These are phyloP conservation scores for Hydrozoanthus gracilis DNA, from an alignment of 92 coral and sea anemone species.

Conservation along the genomic window DNA sequence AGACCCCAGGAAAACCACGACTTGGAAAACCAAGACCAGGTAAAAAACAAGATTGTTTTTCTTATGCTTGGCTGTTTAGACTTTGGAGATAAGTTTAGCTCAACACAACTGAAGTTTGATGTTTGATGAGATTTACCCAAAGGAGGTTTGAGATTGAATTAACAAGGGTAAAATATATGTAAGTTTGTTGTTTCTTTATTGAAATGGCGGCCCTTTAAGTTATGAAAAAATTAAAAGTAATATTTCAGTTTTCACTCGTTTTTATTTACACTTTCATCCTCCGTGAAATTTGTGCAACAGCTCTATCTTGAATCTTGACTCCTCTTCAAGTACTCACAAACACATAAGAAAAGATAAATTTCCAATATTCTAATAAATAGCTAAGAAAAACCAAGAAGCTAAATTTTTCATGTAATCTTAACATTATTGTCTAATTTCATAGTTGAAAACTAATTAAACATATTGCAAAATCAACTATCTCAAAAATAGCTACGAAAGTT, in stretches of 20 bases:
- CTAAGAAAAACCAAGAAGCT: conserved; percentile 7
- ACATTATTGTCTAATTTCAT: not conserved
- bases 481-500: conserved; percentile 1
- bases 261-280: not conserved
- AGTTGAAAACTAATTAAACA: not conserved
- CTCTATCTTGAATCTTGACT: too few species aligned
- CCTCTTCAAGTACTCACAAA: too few species aligned
- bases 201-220: not conserved
- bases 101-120: too few species aligned
- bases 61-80: too few species aligned
- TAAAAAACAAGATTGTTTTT: too few species aligned
- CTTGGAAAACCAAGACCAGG: too few species aligned
- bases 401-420: not conserved
- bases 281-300: not conserved
- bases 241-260: not conserved
- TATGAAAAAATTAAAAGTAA: not conserved
- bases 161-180: not conserved
- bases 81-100: too few species aligned
- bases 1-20: too few species aligned
- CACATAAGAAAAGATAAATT: too few species aligned
- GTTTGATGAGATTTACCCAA: too few species aligned
- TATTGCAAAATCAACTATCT: conserved; percentile 2
- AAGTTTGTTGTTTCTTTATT: not conserved
- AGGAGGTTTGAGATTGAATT: too few species aligned
- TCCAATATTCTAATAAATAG: not conserved